A percentile compares a stretch with the other conserved stretches of the same genome.
Conservation (phyloP, 1,140 invertebrate genomes). For the Eurytemora carolleeae region DNA sequence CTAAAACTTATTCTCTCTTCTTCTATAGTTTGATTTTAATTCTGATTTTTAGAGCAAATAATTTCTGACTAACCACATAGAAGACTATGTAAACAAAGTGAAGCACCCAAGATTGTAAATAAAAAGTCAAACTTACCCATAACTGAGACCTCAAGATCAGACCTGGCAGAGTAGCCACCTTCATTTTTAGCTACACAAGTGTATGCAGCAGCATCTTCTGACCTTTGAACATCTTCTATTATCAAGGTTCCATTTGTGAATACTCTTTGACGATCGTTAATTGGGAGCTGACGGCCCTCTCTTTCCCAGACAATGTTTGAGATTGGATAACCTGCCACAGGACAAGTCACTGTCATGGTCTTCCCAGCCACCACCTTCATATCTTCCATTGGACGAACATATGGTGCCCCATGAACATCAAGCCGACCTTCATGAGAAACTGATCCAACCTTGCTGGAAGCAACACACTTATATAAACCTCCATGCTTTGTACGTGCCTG, state of each 20-base stretch:
- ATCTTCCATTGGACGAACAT: conserved; percentile 76
- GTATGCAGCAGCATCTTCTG: conserved; percentile 78
- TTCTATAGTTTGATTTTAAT: too few species aligned
- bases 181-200: conserved; percentile 77
- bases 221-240: conserved; percentile 75
- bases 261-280: conserved; percentile 83
- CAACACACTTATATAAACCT: conserved; percentile 74
- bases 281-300: conserved; percentile 54
- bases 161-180: conserved; percentile 64
- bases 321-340: conserved; percentile 82
- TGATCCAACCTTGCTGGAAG: conserved; percentile 71
- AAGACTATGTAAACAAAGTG: too few species aligned
- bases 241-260: conserved; percentile 80
- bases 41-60: background rate
- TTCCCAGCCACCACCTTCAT: conserved; percentile 82
- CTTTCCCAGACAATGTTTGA: conserved; percentile 81
- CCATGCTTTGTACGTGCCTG: conserved; percentile 78
- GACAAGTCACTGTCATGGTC: conserved; percentile 64
- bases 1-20: conserved; percentile 17
- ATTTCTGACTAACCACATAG: background rate
- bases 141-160: conserved; percentile 73
- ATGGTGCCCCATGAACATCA: conserved; percentile 76
- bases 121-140: conserved; percentile 50
- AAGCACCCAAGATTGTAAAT: background rate
- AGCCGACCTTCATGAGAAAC: conserved; percentile 64